These are phyloP conservation scores for Acronicta leporina DNA, from an alignment of 2,888 invertebrate species.

Conservation along the genomic window DNA sequence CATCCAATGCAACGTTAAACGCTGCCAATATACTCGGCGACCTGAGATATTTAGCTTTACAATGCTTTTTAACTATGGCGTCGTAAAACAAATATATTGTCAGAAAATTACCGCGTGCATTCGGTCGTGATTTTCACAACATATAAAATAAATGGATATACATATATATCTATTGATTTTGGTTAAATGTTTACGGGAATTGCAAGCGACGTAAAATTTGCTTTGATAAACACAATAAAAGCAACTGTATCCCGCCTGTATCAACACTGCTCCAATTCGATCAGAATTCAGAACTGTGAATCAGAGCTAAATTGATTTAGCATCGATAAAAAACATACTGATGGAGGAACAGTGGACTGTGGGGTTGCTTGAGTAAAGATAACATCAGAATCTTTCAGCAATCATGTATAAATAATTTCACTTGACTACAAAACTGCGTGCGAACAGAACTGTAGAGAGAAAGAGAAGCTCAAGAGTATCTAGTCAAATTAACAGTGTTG, in stretches of 20 bases:
- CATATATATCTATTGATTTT: too few relatives aligned
- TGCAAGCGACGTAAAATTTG: slow-evolving; percentile 11
- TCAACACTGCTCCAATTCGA: slow-evolving; percentile 39
- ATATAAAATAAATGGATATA: slow-evolving; percentile 13
- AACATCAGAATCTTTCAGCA: too few relatives aligned
- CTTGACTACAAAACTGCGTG: too few relatives aligned
- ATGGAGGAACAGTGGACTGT: too few relatives aligned
- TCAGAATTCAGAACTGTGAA: slow-evolving; percentile 16
- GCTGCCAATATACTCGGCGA: slow-evolving; percentile 18
- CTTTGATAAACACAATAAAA: slow-evolving; percentile 40
- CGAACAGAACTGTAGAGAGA: too few relatives aligned
- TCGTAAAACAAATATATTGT: slow-evolving; percentile 8
- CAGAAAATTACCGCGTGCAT: slow-evolving; percentile 3
- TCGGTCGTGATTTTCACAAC: slow-evolving; percentile 16
- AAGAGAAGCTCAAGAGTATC: too few relatives aligned
- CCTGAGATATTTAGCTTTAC: slow-evolving; percentile 7
- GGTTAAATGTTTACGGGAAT: slow-evolving; percentile 10
- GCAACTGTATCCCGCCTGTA: slow-evolving; percentile 28
- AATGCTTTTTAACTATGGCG: background rate
- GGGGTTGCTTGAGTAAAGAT: too few relatives aligned
- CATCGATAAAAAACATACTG: slow-evolving; percentile 16
- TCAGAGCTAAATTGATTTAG: slow-evolving; percentile 28
- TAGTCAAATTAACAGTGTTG: too few relatives aligned
- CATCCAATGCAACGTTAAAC: slow-evolving; percentile 8
- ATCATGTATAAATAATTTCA: too few relatives aligned